Conservation (phyloP, 2,888 invertebrate genomes). For the Acrobasis suavella region DNA sequence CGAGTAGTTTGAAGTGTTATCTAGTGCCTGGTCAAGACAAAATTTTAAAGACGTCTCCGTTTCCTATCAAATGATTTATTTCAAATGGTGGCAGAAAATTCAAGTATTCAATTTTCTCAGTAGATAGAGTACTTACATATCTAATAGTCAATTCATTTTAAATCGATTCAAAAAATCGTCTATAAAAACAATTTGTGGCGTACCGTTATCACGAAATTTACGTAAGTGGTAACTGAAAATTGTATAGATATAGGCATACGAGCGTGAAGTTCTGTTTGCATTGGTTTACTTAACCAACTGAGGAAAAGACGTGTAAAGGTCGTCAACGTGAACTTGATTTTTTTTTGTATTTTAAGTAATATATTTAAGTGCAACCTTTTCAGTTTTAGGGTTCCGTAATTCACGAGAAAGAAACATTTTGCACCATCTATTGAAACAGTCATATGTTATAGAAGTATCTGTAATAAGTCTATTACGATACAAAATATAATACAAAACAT, state of each 20-base stretch:
- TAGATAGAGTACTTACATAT: background rate
- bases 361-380: background rate
- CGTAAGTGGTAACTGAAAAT: conserved; percentile 37
- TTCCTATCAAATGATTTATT: too few relatives aligned
- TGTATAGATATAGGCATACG: conserved; percentile 38
- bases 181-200: background rate
- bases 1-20: too few relatives aligned
- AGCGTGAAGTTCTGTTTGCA: conserved; percentile 48
- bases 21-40: too few relatives aligned
- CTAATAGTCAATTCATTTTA: background rate
- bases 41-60: too few relatives aligned
- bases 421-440: too few relatives aligned
- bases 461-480: too few relatives aligned
- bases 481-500: too few relatives aligned
- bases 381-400: background rate
- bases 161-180: background rate
- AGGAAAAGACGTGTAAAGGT: conserved; percentile 40
- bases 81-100: too few relatives aligned
- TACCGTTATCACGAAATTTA: conserved; percentile 39
- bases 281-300: conserved; percentile 32
- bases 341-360: conserved; percentile 8
- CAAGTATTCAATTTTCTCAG: background rate
- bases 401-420: too few relatives aligned
- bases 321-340: conserved; percentile 15
- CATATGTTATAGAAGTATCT: too few relatives aligned